Evolutionary conservation across 2,113 vertebrate genomes (phyloP).

Genomic region (Zonotrichia leucophrys): DNA sequence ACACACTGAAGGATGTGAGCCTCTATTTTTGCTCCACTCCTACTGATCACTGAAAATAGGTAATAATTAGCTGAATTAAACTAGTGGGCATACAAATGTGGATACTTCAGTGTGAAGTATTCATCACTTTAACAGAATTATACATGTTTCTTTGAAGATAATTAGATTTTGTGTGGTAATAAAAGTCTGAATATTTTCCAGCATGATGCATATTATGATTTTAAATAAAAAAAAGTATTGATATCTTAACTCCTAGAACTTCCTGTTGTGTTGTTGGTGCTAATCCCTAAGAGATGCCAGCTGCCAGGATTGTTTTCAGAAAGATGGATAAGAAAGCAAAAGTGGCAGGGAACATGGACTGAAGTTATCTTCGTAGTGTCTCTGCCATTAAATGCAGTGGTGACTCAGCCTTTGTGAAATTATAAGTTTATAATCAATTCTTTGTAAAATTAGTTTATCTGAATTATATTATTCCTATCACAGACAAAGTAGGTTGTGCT

Average conservation of each 20-base stretch:
- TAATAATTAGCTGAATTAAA: not conserved
- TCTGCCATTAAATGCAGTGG: not conserved
- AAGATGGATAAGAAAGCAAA: not conserved
- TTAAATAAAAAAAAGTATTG: not conserved
- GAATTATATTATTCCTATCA: not conserved
- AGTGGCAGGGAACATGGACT: not conserved
- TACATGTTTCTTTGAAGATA: not conserved
- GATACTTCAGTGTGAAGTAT: not conserved
- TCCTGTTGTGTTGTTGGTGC: not conserved
- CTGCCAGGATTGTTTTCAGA: not conserved
- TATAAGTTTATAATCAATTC: not conserved
- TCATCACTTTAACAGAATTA: not conserved
- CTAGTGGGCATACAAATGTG: not conserved
- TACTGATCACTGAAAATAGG: not conserved
- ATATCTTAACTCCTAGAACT: not conserved
- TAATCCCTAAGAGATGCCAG: not conserved
- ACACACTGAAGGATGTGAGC: fast-evolving
- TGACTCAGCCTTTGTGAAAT: not conserved
- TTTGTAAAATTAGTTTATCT: not conserved
- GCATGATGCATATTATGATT: not conserved
- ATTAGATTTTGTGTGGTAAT: not conserved
- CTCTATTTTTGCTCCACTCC: not conserved
- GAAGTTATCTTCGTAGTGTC: not conserved
- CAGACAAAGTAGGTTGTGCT: not conserved
- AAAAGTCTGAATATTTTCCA: not conserved